A percentile compares a stretch with the other conserved stretches of the same genome.
Conservation (phyloP, 1,140 invertebrate genomes). For the Amyelois transitella region DNA sequence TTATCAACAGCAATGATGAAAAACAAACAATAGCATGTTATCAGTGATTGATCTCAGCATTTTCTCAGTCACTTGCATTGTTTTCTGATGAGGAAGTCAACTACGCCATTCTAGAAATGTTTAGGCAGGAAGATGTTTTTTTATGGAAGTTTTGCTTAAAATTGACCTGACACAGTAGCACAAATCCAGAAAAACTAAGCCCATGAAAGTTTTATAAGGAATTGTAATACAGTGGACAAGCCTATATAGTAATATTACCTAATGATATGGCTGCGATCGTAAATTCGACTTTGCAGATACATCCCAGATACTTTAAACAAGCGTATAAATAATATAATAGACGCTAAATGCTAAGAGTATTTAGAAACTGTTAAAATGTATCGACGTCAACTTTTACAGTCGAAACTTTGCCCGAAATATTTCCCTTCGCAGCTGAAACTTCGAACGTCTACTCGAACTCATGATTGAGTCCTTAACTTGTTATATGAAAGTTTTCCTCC, state of each 20-base stretch:
- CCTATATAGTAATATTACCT: constrained; percentile 16
- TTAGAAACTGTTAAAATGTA: constrained; percentile 11
- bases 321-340: not conserved
- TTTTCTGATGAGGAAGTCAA: not conserved
- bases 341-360: not conserved
- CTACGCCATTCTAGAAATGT: not conserved
- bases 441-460: constrained; percentile 6
- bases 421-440: constrained; percentile 10
- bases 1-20: not conserved
- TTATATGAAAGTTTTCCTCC: constrained; percentile 21
- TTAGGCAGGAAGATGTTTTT: constrained; percentile 7
- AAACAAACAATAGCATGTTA: constrained; percentile 4
- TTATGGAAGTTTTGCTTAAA: constrained; percentile 21
- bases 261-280: constrained; percentile 30
- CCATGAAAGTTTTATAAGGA: not conserved
- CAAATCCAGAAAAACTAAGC: not conserved
- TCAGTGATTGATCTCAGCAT: not conserved
- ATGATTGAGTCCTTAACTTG: constrained; percentile 20
- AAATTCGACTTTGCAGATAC: constrained; percentile 17
- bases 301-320: not conserved
- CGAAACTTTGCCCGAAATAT: constrained; percentile 14
- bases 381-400: constrained; percentile 17
- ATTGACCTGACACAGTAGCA: not conserved
- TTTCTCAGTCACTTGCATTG: not conserved
- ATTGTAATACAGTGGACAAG: not conserved